Evolutionary conservation across 1,140 invertebrate genomes (phyloP), one percentile per base, ranked within the genome.

Genomic region (Conus ventricosus): DNA sequence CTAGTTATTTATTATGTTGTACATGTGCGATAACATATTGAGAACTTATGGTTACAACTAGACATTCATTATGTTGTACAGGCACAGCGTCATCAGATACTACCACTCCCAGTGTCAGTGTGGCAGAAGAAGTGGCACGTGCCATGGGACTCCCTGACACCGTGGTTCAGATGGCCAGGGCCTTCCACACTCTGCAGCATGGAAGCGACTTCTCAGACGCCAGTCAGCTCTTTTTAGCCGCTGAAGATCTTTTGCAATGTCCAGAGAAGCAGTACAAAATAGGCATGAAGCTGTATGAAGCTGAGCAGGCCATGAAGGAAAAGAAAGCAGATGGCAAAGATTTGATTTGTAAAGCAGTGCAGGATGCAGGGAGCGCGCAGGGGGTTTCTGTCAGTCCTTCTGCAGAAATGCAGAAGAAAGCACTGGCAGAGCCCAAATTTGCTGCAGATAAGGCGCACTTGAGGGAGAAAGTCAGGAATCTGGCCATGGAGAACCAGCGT

Each of bases 401-500:
- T 78, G 76, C 76, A 78, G 76, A 78, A 53, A 57, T 83, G 81
- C 82, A 39, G 39, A 39, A 39, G 39, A 39, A 39, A 39, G 39
- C 39, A 1, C 39, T 39, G 39, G 39, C 39, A 39, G 39, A 39
- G 39, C 39, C 39, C 39, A 39, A 39, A 39, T 39, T 3, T 39
- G 39, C 39, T 39, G 39, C 39, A 39, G 39, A 39, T 3, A 39
- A 39, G 39, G 39, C 39, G 39, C 39, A 39, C 0, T 39, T 85
- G 63, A 67, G 57, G 85, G 71, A 87, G 4, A n/a, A 25, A n/a
- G 67, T 87, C 5, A 71, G 27, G 13, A 4, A 4, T n/a, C 25
- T 85, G 8, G 27, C 71, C n/a, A 25, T 20, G 76, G 71, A 88
- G 54, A 88, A 85, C 83, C 83, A 80, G 25, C 60, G 51, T 13